These are phyloP conservation scores for Portevinia maculata DNA, from an alignment of 2,888 invertebrate genomes.

Conservation along the genomic window DNA sequence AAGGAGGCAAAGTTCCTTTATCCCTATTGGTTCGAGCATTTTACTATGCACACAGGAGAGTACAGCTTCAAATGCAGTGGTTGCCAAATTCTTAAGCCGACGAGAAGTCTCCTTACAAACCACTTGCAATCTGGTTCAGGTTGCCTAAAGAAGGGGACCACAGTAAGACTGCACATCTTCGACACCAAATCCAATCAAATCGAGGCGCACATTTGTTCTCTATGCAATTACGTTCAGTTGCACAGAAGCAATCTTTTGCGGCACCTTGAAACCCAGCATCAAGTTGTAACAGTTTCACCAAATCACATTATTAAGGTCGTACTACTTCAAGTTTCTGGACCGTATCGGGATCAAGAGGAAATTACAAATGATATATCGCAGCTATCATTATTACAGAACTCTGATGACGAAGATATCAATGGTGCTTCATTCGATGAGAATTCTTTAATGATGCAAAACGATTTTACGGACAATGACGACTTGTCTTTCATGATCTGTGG, in stretches of 20 bases:
- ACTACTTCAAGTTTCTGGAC: conserved; percentile 70
- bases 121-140: conserved; percentile 70
- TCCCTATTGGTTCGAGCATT: conserved; percentile 85
- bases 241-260: conserved; percentile 85
- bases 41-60: conserved; percentile 91
- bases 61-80: conserved; percentile 87
- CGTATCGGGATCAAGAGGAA: conserved; percentile 39
- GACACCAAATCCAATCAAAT: conserved; percentile 75
- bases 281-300: conserved; percentile 63
- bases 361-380: conserved; percentile 36
- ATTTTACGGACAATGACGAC: conserved; percentile 75
- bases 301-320: conserved; percentile 75
- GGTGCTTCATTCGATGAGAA: conserved; percentile 26
- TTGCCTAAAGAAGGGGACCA: conserved; percentile 69
- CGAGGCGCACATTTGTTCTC: conserved; percentile 86
- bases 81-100: conserved; percentile 82
- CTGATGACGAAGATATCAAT: conserved; percentile 43
- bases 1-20: conserved; percentile 76
- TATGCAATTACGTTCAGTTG: conserved; percentile 89
- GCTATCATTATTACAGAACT: conserved; percentile 49
- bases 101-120: conserved; percentile 75
- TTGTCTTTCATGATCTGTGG: conserved; percentile 78
- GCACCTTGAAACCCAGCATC: conserved; percentile 83
- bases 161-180: conserved; percentile 71
- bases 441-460: conserved; percentile 56